These are phyloP conservation scores for Rana temporaria DNA, from an alignment of 2,113 vertebrate species.

Conservation along the genomic window DNA sequence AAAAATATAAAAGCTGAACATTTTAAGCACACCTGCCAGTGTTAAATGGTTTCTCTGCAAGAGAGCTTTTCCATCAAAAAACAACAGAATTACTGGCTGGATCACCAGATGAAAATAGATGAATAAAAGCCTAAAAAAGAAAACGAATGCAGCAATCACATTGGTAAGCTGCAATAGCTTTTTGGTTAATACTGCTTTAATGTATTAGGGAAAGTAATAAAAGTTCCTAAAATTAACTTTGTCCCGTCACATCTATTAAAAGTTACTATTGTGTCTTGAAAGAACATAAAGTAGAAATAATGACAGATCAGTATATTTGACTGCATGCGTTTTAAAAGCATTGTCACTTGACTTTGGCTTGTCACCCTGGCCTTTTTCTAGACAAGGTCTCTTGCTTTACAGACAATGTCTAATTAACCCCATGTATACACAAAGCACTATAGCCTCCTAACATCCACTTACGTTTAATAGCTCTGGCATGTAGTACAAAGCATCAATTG, in stretches of 20 bases:
- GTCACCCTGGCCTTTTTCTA: slow-evolving; percentile 23
- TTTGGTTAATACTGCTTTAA: too few species aligned
- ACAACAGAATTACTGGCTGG: too few species aligned
- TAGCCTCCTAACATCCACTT: slow-evolving; percentile 38
- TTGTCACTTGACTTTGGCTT: slow-evolving; percentile 21
- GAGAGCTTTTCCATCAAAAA: too few species aligned
- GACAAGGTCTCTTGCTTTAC: slow-evolving; percentile 29
- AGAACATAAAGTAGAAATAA: not conserved
- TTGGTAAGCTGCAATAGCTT: too few species aligned
- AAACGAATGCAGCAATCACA: too few species aligned
- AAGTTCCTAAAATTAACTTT: too few species aligned
- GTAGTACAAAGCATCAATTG: slow-evolving; percentile 50
- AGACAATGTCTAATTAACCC: slow-evolving; percentile 48
- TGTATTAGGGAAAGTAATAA: too few species aligned
- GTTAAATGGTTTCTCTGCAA: too few species aligned
- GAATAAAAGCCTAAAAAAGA: too few species aligned
- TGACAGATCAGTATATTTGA: not conserved
- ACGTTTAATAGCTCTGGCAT: slow-evolving; percentile 51
- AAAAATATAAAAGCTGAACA: too few species aligned
- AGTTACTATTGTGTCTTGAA: slow-evolving; percentile 1
- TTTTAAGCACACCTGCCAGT: too few species aligned
- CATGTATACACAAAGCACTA: slow-evolving; percentile 45
- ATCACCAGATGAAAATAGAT: too few species aligned
- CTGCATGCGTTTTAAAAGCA: slow-evolving; percentile 8
- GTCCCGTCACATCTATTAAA: slow-evolving; percentile 13